These are phyloP conservation scores for Pterois miles DNA, from an alignment of 2,797 vertebrate species.

Conservation along the genomic window DNA sequence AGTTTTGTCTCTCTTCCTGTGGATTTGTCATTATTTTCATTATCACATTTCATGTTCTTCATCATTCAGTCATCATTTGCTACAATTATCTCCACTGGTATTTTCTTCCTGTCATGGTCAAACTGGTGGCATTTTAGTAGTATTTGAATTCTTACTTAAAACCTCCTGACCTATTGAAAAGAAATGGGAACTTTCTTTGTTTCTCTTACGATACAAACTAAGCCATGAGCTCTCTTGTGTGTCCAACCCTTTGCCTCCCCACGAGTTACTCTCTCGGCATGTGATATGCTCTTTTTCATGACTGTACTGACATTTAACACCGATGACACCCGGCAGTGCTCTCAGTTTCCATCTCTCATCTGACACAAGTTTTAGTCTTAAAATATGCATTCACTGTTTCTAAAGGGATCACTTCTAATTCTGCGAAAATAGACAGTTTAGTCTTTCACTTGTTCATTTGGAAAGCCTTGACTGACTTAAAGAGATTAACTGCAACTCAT, in stretches of 20 bases:
- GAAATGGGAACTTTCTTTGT: slow-evolving; percentile 2
- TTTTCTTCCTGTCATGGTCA: background rate
- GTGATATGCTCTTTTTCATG: background rate
- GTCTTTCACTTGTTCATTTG: background rate
- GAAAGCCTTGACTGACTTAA: background rate
- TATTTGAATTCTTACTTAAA: background rate
- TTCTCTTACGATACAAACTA: too few species aligned
- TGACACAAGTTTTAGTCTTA: slow-evolving; percentile 2
- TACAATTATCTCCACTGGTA: background rate
- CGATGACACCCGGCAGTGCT: slow-evolving; percentile 1
- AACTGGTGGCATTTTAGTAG: background rate
- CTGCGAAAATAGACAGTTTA: background rate
- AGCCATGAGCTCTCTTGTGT: background rate
- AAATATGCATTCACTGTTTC: slow-evolving; percentile 22
- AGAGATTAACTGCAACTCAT: background rate
- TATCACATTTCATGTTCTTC: too few species aligned
- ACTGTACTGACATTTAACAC: slow-evolving; percentile 43
- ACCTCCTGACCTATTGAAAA: background rate
- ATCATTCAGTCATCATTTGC: too few species aligned
- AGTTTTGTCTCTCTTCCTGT: too few species aligned
- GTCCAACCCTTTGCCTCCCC: background rate
- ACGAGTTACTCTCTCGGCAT: background rate
- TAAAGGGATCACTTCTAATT: background rate
- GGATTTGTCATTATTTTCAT: too few species aligned
- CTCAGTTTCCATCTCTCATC: slow-evolving; percentile 19